Base-by-base conservation (phyloP, 2,113 vertebrate species). In the Heliornis fulica region DNA sequence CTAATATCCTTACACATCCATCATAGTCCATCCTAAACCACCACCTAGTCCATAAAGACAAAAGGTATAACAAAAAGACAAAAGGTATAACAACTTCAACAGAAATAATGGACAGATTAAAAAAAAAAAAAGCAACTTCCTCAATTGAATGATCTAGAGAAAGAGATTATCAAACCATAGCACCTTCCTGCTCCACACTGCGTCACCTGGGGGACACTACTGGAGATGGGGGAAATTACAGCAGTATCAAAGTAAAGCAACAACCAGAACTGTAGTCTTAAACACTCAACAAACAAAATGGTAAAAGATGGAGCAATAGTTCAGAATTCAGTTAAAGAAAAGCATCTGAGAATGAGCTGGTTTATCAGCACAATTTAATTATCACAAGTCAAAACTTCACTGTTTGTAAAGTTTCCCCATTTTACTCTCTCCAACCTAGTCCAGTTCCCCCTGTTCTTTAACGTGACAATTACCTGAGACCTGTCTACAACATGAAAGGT, bases 401-500 rank as follows among this genome's bases (percentile, higher is more conserved):
- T 45, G 15, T 50, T 63, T 29, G 15, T 28, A 13, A 64, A 86
- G 36, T 64, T 79, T 63, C 26, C 16, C n/a, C 41, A 7, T 53
- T 87, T 41, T 32, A 11, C 13, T 34, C 9, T 19, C 51, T 26
- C 16, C 45, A 64, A 63, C 16, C 15, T 18, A 23, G 28, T 36
- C 21, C 13, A 17, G 40, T 25, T 78, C 46, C 53, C 34, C 28
- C n/a, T 14, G 5, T 6, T 74, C 48, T 56, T 87, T 8, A n/a
- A 3, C 0, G 0, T 3, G 46, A 8, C 34, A 34, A 8, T 23
- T 20, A 40, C 31, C 31, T 15, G 11, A n/a, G 26, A 10, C 12
- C 74, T n/a, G 29, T 38, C 51, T 71, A 54, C 32, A 66, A 56
- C 57, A 59, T 1, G 1, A 53, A 70, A 41, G 13, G 29, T 56